Percentiles rank a stretch among this genome's conserved stretches.
Evolutionary conservation across 2,113 vertebrate genomes (phyloP).

Genomic region (Myocastor coypus): DNA sequence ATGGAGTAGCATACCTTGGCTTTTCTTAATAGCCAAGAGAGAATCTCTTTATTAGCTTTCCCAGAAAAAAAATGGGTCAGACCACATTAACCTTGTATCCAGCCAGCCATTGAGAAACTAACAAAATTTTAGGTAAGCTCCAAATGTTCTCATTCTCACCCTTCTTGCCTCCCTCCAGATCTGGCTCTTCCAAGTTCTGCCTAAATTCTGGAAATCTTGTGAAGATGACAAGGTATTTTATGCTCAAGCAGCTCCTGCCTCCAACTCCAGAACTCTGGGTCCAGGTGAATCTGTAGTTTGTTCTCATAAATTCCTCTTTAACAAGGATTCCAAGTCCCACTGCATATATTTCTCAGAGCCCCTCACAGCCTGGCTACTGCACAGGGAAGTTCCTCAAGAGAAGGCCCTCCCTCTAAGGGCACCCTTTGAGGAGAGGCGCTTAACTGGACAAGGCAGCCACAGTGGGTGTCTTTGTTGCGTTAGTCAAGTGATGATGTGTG

Average conservation of each 20-base stretch:
- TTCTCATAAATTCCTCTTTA: neutral
- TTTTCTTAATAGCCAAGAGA: neutral
- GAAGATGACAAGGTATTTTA: neutral
- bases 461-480: neutral
- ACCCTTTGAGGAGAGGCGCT: rapidly evolving
- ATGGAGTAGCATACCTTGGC: neutral
- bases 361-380: neutral
- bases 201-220: neutral
- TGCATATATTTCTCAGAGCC: neutral
- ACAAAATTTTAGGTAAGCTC: neutral
- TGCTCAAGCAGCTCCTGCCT: neutral
- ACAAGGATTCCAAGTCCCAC: neutral
- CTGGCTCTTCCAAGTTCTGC: neutral
- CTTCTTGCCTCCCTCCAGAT: neutral
- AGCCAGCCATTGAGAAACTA: neutral
- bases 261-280: neutral
- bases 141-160: neutral
- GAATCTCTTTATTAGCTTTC: neutral
- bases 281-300: neutral
- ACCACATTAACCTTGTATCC: neutral
- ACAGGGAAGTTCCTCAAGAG: neutral
- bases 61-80: neutral
- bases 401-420: neutral
- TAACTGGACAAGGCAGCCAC: neutral
- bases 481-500: rapidly evolving